Conservation (phyloP, 1,140 invertebrate genomes). For the Drosophila elegans region DNA sequence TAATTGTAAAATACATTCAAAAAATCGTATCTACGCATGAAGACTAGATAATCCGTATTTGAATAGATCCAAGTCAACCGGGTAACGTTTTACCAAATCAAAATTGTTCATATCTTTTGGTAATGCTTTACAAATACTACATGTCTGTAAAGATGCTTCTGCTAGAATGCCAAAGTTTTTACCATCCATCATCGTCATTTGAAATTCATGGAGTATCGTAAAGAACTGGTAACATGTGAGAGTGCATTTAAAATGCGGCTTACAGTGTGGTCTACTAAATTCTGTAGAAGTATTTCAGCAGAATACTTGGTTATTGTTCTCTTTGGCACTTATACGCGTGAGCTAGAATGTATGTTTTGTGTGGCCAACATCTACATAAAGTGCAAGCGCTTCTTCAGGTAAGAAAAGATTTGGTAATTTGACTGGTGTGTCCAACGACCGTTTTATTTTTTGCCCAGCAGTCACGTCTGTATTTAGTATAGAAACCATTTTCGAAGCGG, state of each 20-base stretch:
- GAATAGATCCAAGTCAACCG: constrained; percentile 3
- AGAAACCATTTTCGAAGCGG: too few relatives aligned
- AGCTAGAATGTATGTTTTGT: too few relatives aligned
- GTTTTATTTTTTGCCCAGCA: too few relatives aligned
- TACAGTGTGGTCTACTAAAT: too few relatives aligned
- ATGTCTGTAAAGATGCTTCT: constrained; percentile 5
- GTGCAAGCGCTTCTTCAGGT: too few relatives aligned
- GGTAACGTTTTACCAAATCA: constrained; percentile 8
- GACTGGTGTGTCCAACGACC: too few relatives aligned
- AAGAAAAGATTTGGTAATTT: too few relatives aligned
- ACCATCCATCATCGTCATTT: not conserved
- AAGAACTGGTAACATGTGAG: not conserved
- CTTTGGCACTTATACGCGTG: too few relatives aligned
- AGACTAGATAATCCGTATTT: not conserved
- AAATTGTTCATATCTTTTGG: constrained; percentile 7
- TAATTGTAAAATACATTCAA: not conserved
- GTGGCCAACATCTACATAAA: too few relatives aligned
- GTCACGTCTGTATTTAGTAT: too few relatives aligned
- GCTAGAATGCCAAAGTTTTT: constrained; percentile 6
- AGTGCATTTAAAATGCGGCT: not conserved
- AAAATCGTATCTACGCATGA: not conserved
- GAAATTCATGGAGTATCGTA: constrained; percentile 3
- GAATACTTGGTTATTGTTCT: not conserved
- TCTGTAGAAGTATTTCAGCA: not conserved
- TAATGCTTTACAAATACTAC: constrained; percentile 9